Conservation (phyloP, 1,140 invertebrate genomes). For the Sitobion miscanthi region DNA sequence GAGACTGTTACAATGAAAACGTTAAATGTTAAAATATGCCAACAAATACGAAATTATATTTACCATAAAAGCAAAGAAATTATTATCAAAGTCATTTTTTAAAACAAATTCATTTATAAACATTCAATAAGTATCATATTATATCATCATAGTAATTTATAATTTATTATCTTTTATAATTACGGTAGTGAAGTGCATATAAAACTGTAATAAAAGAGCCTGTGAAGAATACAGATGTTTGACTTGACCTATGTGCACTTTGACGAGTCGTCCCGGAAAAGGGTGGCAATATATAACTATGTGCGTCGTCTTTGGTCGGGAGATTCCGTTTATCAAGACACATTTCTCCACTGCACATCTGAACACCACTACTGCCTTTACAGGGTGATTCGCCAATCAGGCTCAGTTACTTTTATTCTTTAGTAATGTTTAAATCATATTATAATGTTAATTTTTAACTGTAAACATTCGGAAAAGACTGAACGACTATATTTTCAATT, state of each 20-base stretch:
- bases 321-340: not conserved
- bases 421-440: too few species aligned
- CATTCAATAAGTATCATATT: too few species aligned
- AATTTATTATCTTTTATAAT: not conserved
- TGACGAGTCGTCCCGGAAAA: not conserved
- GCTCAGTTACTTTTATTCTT: too few species aligned
- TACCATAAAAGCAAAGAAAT: too few species aligned
- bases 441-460: not conserved
- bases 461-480: not conserved
- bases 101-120: too few species aligned
- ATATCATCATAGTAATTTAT: too few species aligned
- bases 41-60: too few species aligned
- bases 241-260: not conserved
- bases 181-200: not conserved
- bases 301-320: not conserved
- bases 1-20: too few species aligned
- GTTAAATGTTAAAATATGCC: too few species aligned
- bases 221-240: not conserved
- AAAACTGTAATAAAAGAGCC: not conserved
- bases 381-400: not conserved
- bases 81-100: too few species aligned
- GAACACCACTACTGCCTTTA: not conserved
- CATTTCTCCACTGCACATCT: not conserved
- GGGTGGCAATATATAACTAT: not conserved
- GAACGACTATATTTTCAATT: not conserved